A percentile compares a stretch with the other conserved stretches of the same genome.
phyloP scores from a whole-genome alignment of 2,113 vertebrate species.

The Macrotus californicus region DNA sequence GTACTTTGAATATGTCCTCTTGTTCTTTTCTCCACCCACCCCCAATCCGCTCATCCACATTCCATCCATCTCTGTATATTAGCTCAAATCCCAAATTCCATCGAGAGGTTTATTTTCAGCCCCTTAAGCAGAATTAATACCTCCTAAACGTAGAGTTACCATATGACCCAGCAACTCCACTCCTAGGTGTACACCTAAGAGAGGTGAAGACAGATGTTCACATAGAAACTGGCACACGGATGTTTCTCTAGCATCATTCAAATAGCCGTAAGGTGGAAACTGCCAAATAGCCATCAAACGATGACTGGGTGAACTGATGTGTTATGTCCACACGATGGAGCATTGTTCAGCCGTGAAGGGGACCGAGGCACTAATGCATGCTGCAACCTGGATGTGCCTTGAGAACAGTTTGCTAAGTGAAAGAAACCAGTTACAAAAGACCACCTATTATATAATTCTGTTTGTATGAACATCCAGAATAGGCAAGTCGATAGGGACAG shows the following conservation, averaged over 20 bases:
- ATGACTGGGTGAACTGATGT: background rate
- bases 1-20: background rate
- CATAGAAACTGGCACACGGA: background rate
- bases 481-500: background rate
- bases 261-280: conserved; percentile 13
- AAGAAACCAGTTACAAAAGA: background rate
- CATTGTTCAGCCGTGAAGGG: conserved; percentile 3
- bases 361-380: background rate
- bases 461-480: background rate
- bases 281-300: background rate
- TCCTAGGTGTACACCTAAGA: background rate
- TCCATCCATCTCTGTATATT: conserved; percentile 10
- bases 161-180: background rate
- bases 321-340: background rate
- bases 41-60: background rate
- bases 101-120: conserved; percentile 23
- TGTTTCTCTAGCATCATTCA: background rate
- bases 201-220: conserved; percentile 10
- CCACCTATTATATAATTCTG: background rate
- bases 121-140: conserved; percentile 10
- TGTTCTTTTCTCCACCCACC: background rate
- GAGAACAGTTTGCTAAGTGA: background rate
- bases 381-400: background rate
- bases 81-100: conserved; percentile 1
- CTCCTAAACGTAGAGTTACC: conserved; percentile 2